phyloP scores from a whole-genome alignment of 2,113 vertebrate genomes.

The Choloepus hoffmanni region DNA sequence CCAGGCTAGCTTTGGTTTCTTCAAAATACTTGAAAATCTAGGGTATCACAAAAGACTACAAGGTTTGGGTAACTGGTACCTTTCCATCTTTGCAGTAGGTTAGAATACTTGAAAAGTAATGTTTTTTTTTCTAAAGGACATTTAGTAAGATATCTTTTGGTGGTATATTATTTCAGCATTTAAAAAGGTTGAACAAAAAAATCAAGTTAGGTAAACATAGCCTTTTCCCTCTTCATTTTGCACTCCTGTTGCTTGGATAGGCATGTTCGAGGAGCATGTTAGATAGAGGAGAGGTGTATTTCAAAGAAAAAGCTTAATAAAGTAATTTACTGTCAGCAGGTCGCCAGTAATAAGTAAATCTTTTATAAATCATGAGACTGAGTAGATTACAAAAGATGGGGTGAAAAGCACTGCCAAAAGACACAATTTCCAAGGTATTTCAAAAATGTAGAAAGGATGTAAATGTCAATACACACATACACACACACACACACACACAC shows the following conservation, averaged over 20 bases:
- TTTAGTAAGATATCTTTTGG: constrained; percentile 37
- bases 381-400: background rate
- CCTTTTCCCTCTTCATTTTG: constrained; percentile 16
- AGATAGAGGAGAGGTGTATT: background rate
- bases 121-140: background rate
- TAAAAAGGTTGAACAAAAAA: constrained; percentile 26
- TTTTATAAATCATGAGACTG: constrained; percentile 46
- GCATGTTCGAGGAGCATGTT: background rate
- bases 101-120: constrained; percentile 48
- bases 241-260: background rate
- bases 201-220: background rate
- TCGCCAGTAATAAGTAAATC: constrained; percentile 48
- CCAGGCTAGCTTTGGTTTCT: constrained; percentile 17
- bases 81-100: constrained; percentile 15
- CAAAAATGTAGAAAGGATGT: constrained; percentile 37
- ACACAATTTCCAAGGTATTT: background rate
- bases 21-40: constrained; percentile 38
- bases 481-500: background rate
- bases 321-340: constrained; percentile 55
- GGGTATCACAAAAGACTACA: background rate
- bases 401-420: background rate
- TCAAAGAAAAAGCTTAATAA: constrained; percentile 51
- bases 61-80: background rate
- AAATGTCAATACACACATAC: constrained; percentile 29
- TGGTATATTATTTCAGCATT: constrained; percentile 15